Conservation (phyloP, 2,888 invertebrate genomes). For the Plebejus melissa region DNA sequence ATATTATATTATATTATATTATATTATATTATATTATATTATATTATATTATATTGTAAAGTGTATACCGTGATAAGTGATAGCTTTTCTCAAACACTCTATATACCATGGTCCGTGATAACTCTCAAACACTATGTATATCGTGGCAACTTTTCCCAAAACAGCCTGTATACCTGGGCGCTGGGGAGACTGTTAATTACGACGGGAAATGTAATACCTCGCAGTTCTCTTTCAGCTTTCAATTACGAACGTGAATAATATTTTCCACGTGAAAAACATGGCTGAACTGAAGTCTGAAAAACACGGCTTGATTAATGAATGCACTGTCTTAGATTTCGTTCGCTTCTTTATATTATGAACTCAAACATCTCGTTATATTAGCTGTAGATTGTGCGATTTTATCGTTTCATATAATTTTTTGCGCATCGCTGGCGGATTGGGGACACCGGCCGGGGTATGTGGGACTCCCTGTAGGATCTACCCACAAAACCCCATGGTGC, state of each 20-base stretch:
- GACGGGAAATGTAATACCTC: not conserved
- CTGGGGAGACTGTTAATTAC: not conserved
- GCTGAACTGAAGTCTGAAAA: not conserved
- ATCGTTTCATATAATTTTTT: too few species aligned
- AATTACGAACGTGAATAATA: constrained; percentile 24
- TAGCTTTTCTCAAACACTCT: not conserved
- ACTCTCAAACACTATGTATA: not conserved
- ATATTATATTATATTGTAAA: too few species aligned
- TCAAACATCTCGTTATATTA: not conserved
- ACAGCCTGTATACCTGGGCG: not conserved
- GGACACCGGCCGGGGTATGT: too few species aligned
- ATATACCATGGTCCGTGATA: not conserved
- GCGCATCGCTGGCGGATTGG: too few species aligned
- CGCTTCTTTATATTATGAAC: not conserved
- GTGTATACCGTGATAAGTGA: too few species aligned
- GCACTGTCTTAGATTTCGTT: not conserved
- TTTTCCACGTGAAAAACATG: constrained; percentile 12
- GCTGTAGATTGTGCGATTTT: not conserved
- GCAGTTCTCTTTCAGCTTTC: not conserved
- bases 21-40: too few species aligned
- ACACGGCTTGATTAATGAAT: constrained; percentile 8
- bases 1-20: too few species aligned
- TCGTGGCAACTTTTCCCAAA: not conserved
- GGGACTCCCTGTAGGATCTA: too few species aligned
- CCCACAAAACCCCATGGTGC: too few species aligned